Conservation (phyloP, 1,140 invertebrate genomes). For the Bombyx mandarina region DNA sequence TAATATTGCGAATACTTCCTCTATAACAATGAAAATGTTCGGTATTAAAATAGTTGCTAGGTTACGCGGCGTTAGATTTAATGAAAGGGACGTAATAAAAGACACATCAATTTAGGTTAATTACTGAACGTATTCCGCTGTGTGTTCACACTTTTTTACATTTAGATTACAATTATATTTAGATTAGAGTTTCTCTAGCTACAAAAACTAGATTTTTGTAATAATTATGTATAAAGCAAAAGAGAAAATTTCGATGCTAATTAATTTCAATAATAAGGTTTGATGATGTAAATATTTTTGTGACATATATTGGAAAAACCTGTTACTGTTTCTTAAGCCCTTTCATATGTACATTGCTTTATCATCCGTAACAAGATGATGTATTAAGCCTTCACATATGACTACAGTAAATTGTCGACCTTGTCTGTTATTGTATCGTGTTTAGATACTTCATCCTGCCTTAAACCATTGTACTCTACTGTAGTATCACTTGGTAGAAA, state of each 20-base stretch:
- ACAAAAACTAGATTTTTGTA: too few relatives aligned
- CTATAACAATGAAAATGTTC: neutral
- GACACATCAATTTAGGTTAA: slow-evolving; percentile 45
- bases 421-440: slow-evolving; percentile 3
- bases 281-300: too few relatives aligned
- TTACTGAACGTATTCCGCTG: slow-evolving; percentile 26
- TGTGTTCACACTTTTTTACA: slow-evolving; percentile 3
- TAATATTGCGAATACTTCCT: slow-evolving; percentile 12
- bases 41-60: neutral
- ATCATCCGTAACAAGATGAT: too few relatives aligned
- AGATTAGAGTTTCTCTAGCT: too few relatives aligned
- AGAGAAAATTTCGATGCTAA: too few relatives aligned
- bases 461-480: slow-evolving; percentile 17
- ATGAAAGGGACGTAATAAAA: slow-evolving; percentile 29
- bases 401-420: too few relatives aligned
- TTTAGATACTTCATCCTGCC: slow-evolving; percentile 17
- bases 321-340: too few relatives aligned
- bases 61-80: slow-evolving; percentile 3
- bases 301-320: too few relatives aligned
- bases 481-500: slow-evolving; percentile 21
- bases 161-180: neutral
- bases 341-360: too few relatives aligned
- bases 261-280: too few relatives aligned
- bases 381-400: too few relatives aligned
- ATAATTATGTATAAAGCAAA: too few relatives aligned